phyloP scores from a whole-genome alignment of 1,140 invertebrate species.

The Pseudobourletiella spinata region DNA sequence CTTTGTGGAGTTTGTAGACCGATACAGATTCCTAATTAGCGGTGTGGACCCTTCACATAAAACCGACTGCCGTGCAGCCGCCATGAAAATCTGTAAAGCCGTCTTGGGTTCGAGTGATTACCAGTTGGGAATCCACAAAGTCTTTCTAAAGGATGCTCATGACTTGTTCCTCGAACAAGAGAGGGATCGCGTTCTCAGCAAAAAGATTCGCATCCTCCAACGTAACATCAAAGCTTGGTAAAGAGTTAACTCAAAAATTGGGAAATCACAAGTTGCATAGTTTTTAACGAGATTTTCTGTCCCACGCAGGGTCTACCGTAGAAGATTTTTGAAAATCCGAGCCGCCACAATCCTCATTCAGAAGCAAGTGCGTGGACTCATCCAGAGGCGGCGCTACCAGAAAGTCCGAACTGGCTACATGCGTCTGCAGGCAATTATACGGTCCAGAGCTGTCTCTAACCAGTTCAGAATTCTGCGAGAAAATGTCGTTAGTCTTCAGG shows the following conservation, averaged over 20 bases:
- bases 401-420: conserved; percentile 64
- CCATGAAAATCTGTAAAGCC: conserved; percentile 76
- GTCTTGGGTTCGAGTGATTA: conserved; percentile 90
- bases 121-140: conserved; percentile 94
- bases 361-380: conserved; percentile 80
- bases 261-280: too few species aligned
- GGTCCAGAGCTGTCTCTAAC: conserved; percentile 83
- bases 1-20: conserved; percentile 91
- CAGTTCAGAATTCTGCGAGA: conserved; percentile 83
- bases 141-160: conserved; percentile 96
- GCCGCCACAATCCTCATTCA: conserved; percentile 74
- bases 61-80: conserved; percentile 77
- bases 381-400: conserved; percentile 74
- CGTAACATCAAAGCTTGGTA: conserved; percentile 85
- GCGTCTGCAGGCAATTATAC: conserved; percentile 85
- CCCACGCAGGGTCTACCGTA: conserved; percentile 28
- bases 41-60: conserved; percentile 89
- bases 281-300: too few species aligned
- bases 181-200: conserved; percentile 82
- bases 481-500: conserved; percentile 78
- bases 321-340: conserved; percentile 61
- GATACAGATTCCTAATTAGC: conserved; percentile 87
- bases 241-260: too few species aligned
- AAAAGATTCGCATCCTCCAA: conserved; percentile 90
- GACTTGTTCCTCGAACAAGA: conserved; percentile 96